Evolutionary conservation across 2,888 invertebrate species (phyloP).

Genomic region (Ectemnius cavifrons): DNA sequence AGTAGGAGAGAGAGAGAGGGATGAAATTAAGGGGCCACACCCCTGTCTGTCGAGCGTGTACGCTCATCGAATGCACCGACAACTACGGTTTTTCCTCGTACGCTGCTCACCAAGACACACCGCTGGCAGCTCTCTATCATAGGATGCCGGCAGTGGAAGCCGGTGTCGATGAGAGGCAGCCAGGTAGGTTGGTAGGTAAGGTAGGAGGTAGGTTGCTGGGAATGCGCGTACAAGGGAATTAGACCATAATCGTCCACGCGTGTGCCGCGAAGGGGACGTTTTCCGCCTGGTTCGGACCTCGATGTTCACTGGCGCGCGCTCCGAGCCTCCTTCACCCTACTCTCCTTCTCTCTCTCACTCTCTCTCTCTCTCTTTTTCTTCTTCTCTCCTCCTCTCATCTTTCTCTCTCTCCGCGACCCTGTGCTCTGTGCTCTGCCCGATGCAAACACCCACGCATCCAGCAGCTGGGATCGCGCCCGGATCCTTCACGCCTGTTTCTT

Average conservation of each 20-base stretch:
- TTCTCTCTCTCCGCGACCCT: conserved; percentile 11
- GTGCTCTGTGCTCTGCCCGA: not conserved
- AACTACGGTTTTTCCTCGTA: conserved; percentile 64
- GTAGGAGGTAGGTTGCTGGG: conserved; percentile 69
- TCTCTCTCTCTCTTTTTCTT: conserved; percentile 13
- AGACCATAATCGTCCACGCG: conserved; percentile 76
- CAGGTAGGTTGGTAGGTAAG: conserved; percentile 73
- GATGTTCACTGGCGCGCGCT: conserved; percentile 63
- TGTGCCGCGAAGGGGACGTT: conserved; percentile 68
- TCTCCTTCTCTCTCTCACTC: conserved; percentile 10
- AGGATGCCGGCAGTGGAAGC: conserved; percentile 26
- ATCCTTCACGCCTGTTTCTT: not conserved
- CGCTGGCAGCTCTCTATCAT: conserved; percentile 38
- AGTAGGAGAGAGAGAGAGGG: conserved; percentile 27
- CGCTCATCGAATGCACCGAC: conserved; percentile 70
- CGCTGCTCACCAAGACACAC: conserved; percentile 57
- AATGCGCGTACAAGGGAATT: conserved; percentile 74
- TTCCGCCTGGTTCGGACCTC: conserved; percentile 65
- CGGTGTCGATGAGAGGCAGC: conserved; percentile 46
- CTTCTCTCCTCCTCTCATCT: too few species aligned
- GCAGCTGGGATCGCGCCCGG: too few species aligned
- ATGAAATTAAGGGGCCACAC: conserved; percentile 61
- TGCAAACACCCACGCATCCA: not conserved
- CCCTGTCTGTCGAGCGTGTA: conserved; percentile 76
- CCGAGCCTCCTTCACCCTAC: conserved; percentile 6